A percentile compares a stretch with the other conserved stretches of the same genome.
Conservation (phyloP, 2,888 invertebrate genomes). For the Spisula solida region DNA sequence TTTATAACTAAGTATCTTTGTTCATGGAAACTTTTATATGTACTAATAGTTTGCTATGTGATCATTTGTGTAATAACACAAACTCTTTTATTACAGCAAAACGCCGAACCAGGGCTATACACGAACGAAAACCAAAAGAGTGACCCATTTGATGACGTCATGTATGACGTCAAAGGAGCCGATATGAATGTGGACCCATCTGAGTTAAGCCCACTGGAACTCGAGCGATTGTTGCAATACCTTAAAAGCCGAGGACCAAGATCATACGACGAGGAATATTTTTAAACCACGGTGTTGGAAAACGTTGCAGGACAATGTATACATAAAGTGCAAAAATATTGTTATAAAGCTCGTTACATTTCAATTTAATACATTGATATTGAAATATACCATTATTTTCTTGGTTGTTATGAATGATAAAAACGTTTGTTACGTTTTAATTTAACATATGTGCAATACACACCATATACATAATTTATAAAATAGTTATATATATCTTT, state of each 20-base stretch:
- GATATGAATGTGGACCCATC: constrained; percentile 59
- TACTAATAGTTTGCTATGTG: too few species aligned
- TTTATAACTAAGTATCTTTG: too few species aligned
- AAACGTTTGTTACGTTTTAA: not conserved
- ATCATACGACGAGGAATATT: constrained; percentile 64
- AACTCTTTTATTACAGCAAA: constrained; percentile 49
- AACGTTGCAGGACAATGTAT: not conserved
- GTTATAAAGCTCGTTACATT: not conserved
- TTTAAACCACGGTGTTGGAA: not conserved
- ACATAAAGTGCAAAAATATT: not conserved
- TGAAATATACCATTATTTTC: not conserved
- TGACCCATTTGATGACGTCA: not conserved
- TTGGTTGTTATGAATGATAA: not conserved
- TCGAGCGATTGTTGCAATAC: constrained; percentile 49
- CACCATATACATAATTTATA: not conserved
- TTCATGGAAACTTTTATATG: too few species aligned
- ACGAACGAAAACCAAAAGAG: constrained; percentile 19
- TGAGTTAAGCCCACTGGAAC: constrained; percentile 48
- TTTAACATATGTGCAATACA: not conserved
- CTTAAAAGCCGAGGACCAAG: constrained; percentile 63
- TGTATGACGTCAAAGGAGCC: constrained; percentile 52
- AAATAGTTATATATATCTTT: not conserved
- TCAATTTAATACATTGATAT: not conserved
- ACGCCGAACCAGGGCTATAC: constrained; percentile 29
- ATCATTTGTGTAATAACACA: not conserved